Base-by-base conservation (phyloP, 1,140 invertebrate genomes). In the Hycleus phaleratus region DNA sequence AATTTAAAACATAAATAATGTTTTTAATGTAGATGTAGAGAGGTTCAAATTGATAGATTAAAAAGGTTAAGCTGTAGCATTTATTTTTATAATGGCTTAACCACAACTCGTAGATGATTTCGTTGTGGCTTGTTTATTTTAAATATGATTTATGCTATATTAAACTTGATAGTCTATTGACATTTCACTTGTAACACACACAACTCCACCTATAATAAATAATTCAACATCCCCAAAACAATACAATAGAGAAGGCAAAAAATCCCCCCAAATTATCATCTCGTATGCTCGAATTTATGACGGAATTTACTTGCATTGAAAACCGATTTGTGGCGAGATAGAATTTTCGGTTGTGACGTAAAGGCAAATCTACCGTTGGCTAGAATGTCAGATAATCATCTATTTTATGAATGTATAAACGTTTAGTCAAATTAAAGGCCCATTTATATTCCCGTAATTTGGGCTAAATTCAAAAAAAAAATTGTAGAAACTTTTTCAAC, bases 361-460 rank as follows among this genome's bases (percentile, higher is more conserved):
- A 56, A 58, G 51, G 45, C 44, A 58, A 58, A 58, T 58, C 46
- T 55, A 61, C 43, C 52, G 46, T 54, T 59, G 58, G 45, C 50
- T 38, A 50, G 48, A 51, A 58, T 61, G 63, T 65, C 63, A 65
- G 63, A 65, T 65, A 65, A 65, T 62, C 61, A 65, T 65, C 63
- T 65, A 65, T 52, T 65, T 65, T 65, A 65, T 65, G 63, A 62
- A 51, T 65, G 63, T 56, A 65, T 65, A 65, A 65, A 65, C 63
- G 63, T 62, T 65, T 65, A 62, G 60, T 58, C 63, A 65, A 65
- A 65, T 65, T 65, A 65, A 65, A 65, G 58, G 58, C 55, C 63
- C 62, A 65, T 65, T 65, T 65, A 65, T 65, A 65, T 60, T 62
- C 57, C 58, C 63, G 50, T 58, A 56, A 46, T 51, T 56, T 56